Conservation (phyloP, 2,797 vertebrate genomes). For the Diplodus sargus region DNA sequence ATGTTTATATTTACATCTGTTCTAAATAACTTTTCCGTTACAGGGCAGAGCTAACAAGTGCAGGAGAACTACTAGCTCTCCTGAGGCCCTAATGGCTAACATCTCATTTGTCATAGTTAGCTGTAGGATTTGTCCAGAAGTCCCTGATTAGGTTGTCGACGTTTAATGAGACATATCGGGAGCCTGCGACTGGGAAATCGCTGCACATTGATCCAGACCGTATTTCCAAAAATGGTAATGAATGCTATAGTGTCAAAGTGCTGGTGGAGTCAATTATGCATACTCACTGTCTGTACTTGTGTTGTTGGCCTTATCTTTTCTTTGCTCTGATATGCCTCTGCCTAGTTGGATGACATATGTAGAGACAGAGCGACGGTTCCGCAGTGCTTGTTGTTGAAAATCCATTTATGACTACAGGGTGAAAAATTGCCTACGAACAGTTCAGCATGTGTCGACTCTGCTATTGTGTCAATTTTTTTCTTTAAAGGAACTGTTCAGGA, state of each 20-base stretch:
- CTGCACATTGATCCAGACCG: slow-evolving; percentile 61
- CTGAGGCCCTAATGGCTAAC: slow-evolving; percentile 12
- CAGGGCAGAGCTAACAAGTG: background rate
- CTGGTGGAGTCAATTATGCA: slow-evolving; percentile 32
- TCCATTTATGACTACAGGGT: slow-evolving; percentile 22
- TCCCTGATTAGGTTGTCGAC: slow-evolving; percentile 70
- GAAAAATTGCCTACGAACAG: slow-evolving; percentile 23
- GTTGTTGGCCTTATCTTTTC: slow-evolving; percentile 14
- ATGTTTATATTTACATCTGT: slow-evolving; percentile 72
- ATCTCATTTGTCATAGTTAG: slow-evolving; percentile 75
- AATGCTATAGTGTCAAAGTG: slow-evolving; percentile 30
- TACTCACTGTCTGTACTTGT: slow-evolving; percentile 18
- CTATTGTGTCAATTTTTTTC: background rate
- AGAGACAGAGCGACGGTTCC: slow-evolving; percentile 5
- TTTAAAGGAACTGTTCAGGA: too few relatives aligned
- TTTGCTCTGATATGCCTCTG: slow-evolving; percentile 19
- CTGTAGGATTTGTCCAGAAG: slow-evolving; percentile 59
- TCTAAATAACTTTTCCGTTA: slow-evolving; percentile 43
- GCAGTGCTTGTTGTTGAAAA: slow-evolving; percentile 30
- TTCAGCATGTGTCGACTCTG: background rate
- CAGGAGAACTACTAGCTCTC: slow-evolving; percentile 14
- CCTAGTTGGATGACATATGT: slow-evolving; percentile 21
- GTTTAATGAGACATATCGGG: slow-evolving; percentile 73
- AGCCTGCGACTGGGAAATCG: slow-evolving; percentile 58
- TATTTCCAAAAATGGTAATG: slow-evolving; percentile 22